Evolutionary conservation across 2,888 invertebrate genomes (phyloP).

Genomic region (Epistrophe grossulariae): DNA sequence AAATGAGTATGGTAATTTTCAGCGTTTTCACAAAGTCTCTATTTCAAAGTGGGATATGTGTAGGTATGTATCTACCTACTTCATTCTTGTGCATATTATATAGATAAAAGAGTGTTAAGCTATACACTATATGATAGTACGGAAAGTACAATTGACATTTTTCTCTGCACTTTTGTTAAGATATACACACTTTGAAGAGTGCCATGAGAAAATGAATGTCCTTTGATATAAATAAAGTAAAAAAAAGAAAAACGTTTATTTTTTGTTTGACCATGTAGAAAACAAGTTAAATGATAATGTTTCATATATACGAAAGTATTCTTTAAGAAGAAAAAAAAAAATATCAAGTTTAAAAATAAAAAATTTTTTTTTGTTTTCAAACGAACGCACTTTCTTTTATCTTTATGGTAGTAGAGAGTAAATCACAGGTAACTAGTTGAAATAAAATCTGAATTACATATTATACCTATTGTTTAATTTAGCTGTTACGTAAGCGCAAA

Average conservation of each 20-base stretch:
- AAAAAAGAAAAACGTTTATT: constrained; percentile 19
- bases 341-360: background rate
- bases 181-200: constrained; percentile 14
- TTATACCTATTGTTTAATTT: too few relatives aligned
- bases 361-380: too few relatives aligned
- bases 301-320: constrained; percentile 21
- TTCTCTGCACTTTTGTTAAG: constrained; percentile 61
- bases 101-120: constrained; percentile 30
- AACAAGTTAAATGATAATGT: constrained; percentile 28
- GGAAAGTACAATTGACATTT: constrained; percentile 73
- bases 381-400: too few relatives aligned
- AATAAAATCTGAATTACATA: too few relatives aligned
- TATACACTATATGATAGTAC: background rate
- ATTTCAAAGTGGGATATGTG: constrained; percentile 36
- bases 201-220: constrained; percentile 41
- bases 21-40: constrained; percentile 61
- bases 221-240: constrained; percentile 46
- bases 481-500: too few relatives aligned
- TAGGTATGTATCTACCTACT: background rate
- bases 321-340: background rate
- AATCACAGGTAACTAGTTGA: too few relatives aligned
- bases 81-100: background rate
- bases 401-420: too few relatives aligned
- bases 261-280: constrained; percentile 45
- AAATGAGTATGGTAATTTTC: constrained; percentile 74